Evolutionary conservation across 2,797 vertebrate species (phyloP), one percentile per base, ranked within the genome.

Genomic region (Rhinophrynus dorsalis): DNA sequence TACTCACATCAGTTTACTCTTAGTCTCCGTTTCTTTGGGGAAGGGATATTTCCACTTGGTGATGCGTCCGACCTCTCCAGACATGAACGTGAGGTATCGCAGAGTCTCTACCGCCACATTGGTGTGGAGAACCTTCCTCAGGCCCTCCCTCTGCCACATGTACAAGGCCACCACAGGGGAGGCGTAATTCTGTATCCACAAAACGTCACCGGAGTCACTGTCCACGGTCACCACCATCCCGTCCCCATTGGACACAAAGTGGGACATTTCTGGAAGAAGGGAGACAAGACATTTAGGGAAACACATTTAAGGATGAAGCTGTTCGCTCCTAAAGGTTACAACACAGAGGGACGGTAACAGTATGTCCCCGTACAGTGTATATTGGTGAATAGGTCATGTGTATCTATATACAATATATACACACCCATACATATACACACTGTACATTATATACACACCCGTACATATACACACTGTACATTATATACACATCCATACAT

Each of bases 31-130:
- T 85, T 98, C 96, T 82, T 93, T 94, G 3, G 95, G 96, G 74
- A 99, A 98, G 0, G 96, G 96, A 35, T 99, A 98, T 80, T 95
- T 97, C 97, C 97, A 99, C 84, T 95, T 96, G 3, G 96, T 99
- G 81, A 98, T 97, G 77, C 94, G 95, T 18, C 96, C 96, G 6
- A 95, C 93, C 78, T 97, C 95, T 59, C 96, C 97, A 0, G 96
- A 97, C 94, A 96, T 96, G 87, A 97, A 98, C 0, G 96, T 98
- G 79, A 99, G 86, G 76, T 99, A 99, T 2, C 95, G 94, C 81
- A 99, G 88, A 0, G 97, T 99, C 82, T 99, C 96, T 63, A 97
- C 93, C 0, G 94, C 97, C 0, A 99, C 92, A 0, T 98, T 99
- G 1, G 95, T 94, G 80, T 98, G 97, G 48, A 92, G 66, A 8